A percentile compares a stretch with the other conserved stretches of the same genome.
Conservation (phyloP, 2,113 vertebrate species). For the Herpetotheres cachinnans region DNA sequence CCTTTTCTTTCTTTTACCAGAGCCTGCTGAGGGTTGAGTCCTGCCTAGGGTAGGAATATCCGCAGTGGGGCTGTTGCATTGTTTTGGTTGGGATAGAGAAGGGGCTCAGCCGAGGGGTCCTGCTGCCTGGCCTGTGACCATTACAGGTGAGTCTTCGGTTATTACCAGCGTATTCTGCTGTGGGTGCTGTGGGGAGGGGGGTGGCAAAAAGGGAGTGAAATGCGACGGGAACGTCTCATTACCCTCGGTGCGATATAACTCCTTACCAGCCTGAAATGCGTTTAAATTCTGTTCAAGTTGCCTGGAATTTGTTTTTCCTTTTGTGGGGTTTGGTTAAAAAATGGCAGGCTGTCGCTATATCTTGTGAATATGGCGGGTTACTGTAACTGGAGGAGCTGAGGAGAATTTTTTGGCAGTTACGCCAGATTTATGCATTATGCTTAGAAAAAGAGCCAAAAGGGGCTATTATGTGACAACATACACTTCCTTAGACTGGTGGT, state of each 20-base stretch:
- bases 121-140: constrained; percentile 84
- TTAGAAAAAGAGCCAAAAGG: constrained; percentile 57
- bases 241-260: background rate
- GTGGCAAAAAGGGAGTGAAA: background rate
- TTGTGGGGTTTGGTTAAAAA: constrained; percentile 46
- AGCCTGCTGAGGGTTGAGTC: constrained; percentile 4
- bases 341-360: constrained; percentile 59
- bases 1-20: background rate
- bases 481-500: background rate
- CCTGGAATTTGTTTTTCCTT: background rate
- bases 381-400: constrained; percentile 59
- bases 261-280: background rate
- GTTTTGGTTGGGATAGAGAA: constrained; percentile 80
- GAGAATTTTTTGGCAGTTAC: constrained; percentile 64
- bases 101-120: constrained; percentile 69
- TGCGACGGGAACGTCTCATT: background rate
- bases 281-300: background rate
- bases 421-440: constrained; percentile 41
- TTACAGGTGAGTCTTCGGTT: constrained; percentile 85
- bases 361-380: constrained; percentile 80
- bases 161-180: background rate
- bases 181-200: background rate
- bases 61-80: constrained; percentile 86
- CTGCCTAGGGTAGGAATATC: constrained; percentile 68
- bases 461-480: constrained; percentile 19